Evolutionary conservation across 2,888 invertebrate species (phyloP).

Genomic region (Abrostola triplasia): DNA sequence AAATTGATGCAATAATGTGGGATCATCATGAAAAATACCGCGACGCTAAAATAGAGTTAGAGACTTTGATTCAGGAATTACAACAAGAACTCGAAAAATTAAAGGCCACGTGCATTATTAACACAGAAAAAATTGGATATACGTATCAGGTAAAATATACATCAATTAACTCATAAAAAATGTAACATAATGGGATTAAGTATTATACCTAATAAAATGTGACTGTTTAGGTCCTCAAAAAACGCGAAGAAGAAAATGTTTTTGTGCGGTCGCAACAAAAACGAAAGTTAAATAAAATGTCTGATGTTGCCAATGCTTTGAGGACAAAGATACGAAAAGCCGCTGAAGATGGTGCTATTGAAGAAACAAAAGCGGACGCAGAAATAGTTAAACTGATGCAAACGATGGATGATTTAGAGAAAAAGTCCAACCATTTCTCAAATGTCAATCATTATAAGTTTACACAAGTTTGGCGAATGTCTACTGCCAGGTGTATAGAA

Average conservation of each 20-base stretch:
- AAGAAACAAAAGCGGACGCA: slow-evolving; percentile 90
- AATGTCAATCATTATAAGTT: slow-evolving; percentile 90
- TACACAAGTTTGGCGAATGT: slow-evolving; percentile 84
- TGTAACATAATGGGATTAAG: no score
- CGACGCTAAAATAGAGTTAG: slow-evolving; percentile 91
- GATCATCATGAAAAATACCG: slow-evolving; percentile 92
- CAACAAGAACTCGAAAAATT: slow-evolving; percentile 93
- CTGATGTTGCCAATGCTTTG: slow-evolving; percentile 91
- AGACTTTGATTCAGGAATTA: slow-evolving; percentile 91
- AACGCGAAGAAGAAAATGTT: slow-evolving; percentile 95
- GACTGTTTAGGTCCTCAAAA: slow-evolving; percentile 90
- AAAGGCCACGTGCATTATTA: slow-evolving; percentile 94
- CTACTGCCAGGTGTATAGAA: slow-evolving; percentile 67
- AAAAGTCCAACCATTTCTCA: slow-evolving; percentile 91
- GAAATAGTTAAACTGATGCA: slow-evolving; percentile 91
- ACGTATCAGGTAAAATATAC: slow-evolving; percentile 90
- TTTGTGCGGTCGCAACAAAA: slow-evolving; percentile 94
- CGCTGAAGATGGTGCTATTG: slow-evolving; percentile 89
- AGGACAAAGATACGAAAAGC: slow-evolving; percentile 90
- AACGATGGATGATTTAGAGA: slow-evolving; percentile 90
- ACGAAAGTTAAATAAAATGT: slow-evolving; percentile 92
- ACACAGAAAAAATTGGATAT: slow-evolving; percentile 96
- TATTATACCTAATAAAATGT: background rate
- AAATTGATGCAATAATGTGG: slow-evolving; percentile 89
- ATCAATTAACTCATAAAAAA: no score